Evolutionary conservation across 2,888 invertebrate genomes (phyloP), one percentile per base, ranked within the genome.

Genomic region (Chaitophorus viminalis): DNA sequence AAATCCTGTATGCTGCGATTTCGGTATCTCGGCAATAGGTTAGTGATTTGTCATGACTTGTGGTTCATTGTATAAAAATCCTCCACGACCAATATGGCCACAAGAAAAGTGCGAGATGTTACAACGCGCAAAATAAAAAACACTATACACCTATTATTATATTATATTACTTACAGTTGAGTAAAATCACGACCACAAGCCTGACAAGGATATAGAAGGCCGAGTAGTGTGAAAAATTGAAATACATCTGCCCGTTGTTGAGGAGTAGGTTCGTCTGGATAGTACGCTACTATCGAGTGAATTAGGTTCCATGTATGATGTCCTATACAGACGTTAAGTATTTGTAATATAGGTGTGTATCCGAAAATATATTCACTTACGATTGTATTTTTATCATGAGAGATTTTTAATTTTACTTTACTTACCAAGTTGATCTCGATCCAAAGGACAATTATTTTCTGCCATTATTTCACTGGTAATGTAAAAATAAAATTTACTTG

Each of bases 271-370:
- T 94, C 93, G 5, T 95, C 95, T 0, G 99, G 98, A 92, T 95
- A 99, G 91, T 97, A 96, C 0, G 98, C 97, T 4, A 98, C 98
- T 95, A 99, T 98, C 0, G 99, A 97, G 91, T 99, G 99, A 3
- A 99, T 93, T 90, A 99, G 94, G 14, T 96, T 94, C 99, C 99
- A 99, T 3, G 99, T 96, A 81, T 94, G 94, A 9, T 94, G 93
- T 1, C 94, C 94, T 91, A 78, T 14, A 89, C 75, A 86, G 70
- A 74, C 36, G 54, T 39, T 39, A 39, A 39, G 8, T 39, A 39
- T 39, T 39, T 39, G 11, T 39, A 5, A 39, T 5, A 39, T 39
- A 6, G 3, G 6, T 39, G 36, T 39, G 39, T 39, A 8, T 39
- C 8, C 9, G 39, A 39, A 29, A 70, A 29, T 3, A 3, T 70